phyloP scores from a whole-genome alignment of 2,888 invertebrate genomes.

The Thysanoteuthis rhombus region DNA sequence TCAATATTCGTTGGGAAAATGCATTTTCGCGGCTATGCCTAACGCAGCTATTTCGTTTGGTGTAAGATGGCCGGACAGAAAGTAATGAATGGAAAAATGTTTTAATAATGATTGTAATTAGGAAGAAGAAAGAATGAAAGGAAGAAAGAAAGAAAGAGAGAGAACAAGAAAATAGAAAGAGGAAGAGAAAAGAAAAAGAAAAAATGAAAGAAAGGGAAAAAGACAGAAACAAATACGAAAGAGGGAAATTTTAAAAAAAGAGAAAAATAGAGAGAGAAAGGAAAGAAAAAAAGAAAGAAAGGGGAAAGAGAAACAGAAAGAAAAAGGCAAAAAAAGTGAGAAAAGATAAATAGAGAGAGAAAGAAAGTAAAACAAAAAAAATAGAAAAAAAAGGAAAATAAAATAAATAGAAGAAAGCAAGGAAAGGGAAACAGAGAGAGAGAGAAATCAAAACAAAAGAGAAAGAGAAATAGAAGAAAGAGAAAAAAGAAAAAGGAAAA shows the following conservation, averaged over 20 bases:
- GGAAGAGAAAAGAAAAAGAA: background rate
- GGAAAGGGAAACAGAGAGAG: too few relatives aligned
- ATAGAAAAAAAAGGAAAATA: too few relatives aligned
- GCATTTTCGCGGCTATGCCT: background rate
- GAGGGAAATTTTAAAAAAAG: background rate
- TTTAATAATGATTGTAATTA: background rate
- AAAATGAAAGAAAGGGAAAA: background rate
- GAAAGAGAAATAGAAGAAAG: background rate
- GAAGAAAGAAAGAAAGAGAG: background rate
- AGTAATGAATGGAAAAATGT: background rate
- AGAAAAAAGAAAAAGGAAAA: background rate
- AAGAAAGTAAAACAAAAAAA: too few relatives aligned
- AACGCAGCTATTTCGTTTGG: background rate
- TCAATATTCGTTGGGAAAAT: background rate
- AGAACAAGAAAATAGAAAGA: background rate
- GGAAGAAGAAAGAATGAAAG: too few relatives aligned
- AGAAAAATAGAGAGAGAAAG: background rate
- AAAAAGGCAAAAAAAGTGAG: background rate
- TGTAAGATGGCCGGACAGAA: background rate
- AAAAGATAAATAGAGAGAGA: too few relatives aligned
- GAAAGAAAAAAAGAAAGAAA: background rate
- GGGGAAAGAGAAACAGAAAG: background rate
- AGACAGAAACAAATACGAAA: background rate
- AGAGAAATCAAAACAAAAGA: background rate
- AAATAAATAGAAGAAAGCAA: too few relatives aligned